Percentiles rank a stretch among this genome's conserved stretches.
Evolutionary conservation across 2,797 vertebrate species (phyloP).

Genomic region (Petrocephalus sullivani): DNA sequence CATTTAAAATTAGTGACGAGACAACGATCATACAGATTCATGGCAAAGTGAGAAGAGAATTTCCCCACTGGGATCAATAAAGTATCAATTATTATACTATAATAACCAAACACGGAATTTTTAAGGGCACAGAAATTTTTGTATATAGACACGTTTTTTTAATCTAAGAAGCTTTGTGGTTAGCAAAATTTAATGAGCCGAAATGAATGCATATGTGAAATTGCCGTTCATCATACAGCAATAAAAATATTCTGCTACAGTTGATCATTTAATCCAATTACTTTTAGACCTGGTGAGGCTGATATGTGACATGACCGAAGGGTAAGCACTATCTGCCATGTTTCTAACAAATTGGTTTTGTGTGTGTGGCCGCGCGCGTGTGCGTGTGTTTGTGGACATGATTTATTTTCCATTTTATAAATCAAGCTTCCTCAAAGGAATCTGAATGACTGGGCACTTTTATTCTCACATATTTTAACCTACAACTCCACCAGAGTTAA

Average conservation of each 20-base stretch:
- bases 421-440: slow-evolving; percentile 16
- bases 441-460: slow-evolving; percentile 12
- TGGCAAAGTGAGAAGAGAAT: neutral
- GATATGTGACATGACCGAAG: slow-evolving; percentile 4
- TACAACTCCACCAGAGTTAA: neutral
- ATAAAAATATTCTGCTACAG: neutral
- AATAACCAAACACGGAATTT: neutral
- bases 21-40: neutral
- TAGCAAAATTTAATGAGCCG: neutral
- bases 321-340: slow-evolving; percentile 8
- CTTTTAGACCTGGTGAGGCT: neutral
- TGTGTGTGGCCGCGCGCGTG: neutral
- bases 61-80: no score
- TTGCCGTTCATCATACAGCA: neutral
- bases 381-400: neutral
- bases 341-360: slow-evolving; percentile 10
- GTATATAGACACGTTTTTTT: neutral
- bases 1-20: neutral
- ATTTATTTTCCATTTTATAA: slow-evolving; percentile 22
- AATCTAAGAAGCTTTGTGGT: neutral
- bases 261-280: neutral
- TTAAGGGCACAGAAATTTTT: neutral
- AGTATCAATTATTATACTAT: no score
- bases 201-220: neutral
- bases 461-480: neutral